Base-by-base conservation (phyloP, 2,797 vertebrate species). In the Buceros bicornis region DNA sequence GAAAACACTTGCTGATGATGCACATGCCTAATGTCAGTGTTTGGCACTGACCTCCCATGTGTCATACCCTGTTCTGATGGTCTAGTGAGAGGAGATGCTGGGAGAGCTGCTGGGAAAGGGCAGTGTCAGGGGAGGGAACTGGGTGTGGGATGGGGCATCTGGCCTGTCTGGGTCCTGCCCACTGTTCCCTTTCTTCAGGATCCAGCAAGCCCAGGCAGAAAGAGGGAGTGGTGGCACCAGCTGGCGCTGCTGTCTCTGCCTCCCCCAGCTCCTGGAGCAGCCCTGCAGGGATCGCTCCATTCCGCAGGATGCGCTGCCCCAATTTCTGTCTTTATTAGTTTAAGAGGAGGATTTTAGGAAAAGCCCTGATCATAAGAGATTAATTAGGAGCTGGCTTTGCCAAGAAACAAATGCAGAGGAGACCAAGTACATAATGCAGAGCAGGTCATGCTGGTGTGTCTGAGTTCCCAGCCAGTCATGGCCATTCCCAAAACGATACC, bases 11-110 rank as follows among this genome's bases (percentile, higher is more conserved):
- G 19, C 16, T 50, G 6, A 50, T 60, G 51, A 12, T 40, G n/a
- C 16, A 4, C 16, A 22, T 9, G 43, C 37, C 40, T 35, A 12
- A 37, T 28, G 22, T 33, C 76, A 77, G 62, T 0, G 0, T 56
- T 37, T 78, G 83, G 45, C 81, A 48, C 0, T 1, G 56, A 21
- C 53, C 18, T 66, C 13, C 25, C 0, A 0, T 11, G 71, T 19
- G 22, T 69, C 3, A 56, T 8, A 6, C 18, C 18, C 43, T 2
- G 15, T 37, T 6, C 43, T 61, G 89, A 18, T 80, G 16, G 9
- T 11, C 17, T 71, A 35, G 4, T 5, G 54, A 87, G 85, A 33
- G 33, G 33, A 33, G 45, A 83, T 40, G 37, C 57, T 88, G 71
- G 91, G 33, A 53, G 37, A 80, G 60, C 61, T 53, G 51, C 45